phyloP scores from a whole-genome alignment of 2,888 invertebrate species.

The Drosophila paranaensis region DNA sequence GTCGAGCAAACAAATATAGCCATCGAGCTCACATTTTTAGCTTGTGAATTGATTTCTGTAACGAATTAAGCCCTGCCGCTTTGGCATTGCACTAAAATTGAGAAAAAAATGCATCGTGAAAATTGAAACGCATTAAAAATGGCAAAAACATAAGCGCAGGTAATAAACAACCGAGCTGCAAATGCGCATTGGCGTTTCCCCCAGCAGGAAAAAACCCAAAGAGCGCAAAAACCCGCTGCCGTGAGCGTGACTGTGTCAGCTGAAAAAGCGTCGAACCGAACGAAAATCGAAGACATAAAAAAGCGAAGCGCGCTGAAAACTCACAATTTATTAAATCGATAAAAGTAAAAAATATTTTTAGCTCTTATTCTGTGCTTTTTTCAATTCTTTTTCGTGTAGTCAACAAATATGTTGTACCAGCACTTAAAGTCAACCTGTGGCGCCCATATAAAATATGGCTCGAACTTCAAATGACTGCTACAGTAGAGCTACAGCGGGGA shows the following conservation, averaged over 20 bases:
- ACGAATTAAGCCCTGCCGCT: conserved; percentile 18
- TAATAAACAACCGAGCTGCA: conserved; percentile 70
- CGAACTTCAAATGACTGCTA: not conserved
- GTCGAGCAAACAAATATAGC: not conserved
- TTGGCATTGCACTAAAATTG: conserved; percentile 45
- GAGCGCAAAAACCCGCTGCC: conserved; percentile 29
- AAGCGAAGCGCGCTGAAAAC: conserved; percentile 29
- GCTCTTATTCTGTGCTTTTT: not conserved
- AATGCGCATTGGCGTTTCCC: conserved; percentile 52
- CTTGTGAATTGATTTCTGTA: not conserved
- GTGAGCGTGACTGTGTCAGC: conserved; percentile 70
- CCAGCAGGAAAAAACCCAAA: conserved; percentile 46
- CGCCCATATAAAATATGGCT: conserved; percentile 12
- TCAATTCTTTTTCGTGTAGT: conserved; percentile 3
- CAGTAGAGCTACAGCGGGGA: not conserved
- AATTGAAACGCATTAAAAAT: conserved; percentile 37
- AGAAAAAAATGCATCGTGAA: conserved; percentile 39
- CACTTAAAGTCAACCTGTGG: conserved; percentile 46
- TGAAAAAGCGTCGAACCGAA: conserved; percentile 49
- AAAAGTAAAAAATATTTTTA: conserved; percentile 40
- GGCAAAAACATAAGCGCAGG: conserved; percentile 59
- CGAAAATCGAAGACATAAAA: conserved; percentile 62
- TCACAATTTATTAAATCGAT: conserved; percentile 74
- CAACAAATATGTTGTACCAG: conserved; percentile 36
- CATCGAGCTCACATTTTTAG: not conserved